Evolutionary conservation across 1,140 invertebrate genomes (phyloP).

Genomic region (Telenomus remus): DNA sequence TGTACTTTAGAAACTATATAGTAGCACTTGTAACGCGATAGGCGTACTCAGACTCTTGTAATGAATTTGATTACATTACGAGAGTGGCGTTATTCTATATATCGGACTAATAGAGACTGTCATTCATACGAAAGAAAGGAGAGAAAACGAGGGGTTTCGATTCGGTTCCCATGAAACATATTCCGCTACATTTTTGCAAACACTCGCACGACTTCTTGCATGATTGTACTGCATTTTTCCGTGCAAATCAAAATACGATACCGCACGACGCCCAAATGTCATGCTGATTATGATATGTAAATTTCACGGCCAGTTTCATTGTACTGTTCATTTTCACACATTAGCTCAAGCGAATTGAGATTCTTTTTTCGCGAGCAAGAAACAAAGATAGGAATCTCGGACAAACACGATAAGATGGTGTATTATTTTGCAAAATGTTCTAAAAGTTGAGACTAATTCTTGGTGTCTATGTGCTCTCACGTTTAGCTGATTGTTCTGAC

Average conservation of each 20-base stretch:
- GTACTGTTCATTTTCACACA: slow-evolving; percentile 14
- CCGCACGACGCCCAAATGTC: slow-evolving; percentile 24
- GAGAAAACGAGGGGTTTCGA: slow-evolving; percentile 48
- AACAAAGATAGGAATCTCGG: slow-evolving; percentile 9
- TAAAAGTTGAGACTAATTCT: slow-evolving; percentile 35
- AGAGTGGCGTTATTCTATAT: slow-evolving; percentile 26
- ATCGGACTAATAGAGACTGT: slow-evolving; percentile 37
- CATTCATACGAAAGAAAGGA: slow-evolving; percentile 24
- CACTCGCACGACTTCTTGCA: slow-evolving; percentile 36
- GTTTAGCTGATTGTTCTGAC: slow-evolving; percentile 40
- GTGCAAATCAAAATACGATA: slow-evolving; percentile 45
- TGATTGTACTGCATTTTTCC: slow-evolving; percentile 36
- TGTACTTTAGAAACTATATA: not conserved
- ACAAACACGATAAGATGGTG: not conserved
- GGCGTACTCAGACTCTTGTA: slow-evolving; percentile 6
- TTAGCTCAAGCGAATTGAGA: not conserved
- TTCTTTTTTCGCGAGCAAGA: not conserved
- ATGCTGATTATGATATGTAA: slow-evolving; percentile 47
- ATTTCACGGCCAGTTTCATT: slow-evolving; percentile 17
- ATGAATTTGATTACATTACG: slow-evolving; percentile 34
- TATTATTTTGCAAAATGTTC: slow-evolving; percentile 17
- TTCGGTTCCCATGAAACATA: slow-evolving; percentile 61
- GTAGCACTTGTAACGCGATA: not conserved
- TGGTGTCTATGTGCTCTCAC: slow-evolving; percentile 37
- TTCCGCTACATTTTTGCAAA: not conserved